A percentile compares a stretch with the other conserved stretches of the same genome.
These are phyloP conservation scores for Calameuta pallipes DNA, from an alignment of 2,888 invertebrate species.

Conservation along the genomic window DNA sequence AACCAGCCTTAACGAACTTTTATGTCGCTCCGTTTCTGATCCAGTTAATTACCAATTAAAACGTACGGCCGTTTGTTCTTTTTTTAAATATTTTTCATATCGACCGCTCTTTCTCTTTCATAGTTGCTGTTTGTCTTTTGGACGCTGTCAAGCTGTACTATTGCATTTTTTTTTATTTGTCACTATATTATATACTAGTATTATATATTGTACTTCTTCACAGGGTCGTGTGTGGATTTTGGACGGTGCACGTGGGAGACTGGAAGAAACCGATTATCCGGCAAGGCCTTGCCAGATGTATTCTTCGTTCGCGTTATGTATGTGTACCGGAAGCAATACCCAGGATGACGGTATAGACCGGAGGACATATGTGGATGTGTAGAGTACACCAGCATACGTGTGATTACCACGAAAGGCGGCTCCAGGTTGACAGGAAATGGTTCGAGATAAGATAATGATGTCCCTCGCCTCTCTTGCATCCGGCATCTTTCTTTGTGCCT, in stretches of 20 bases:
- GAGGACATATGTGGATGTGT: constrained; percentile 24
- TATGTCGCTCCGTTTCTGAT: not conserved
- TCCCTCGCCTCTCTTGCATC: constrained; percentile 47
- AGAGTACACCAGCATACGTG: constrained; percentile 26
- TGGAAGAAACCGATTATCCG: constrained; percentile 42
- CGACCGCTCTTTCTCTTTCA: not conserved
- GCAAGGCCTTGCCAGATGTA: constrained; percentile 36
- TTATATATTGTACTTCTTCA: not conserved
- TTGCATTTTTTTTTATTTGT: not conserved
- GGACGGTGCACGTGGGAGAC: not conserved
- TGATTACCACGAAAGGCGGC: constrained; percentile 47
- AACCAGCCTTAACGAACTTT: not conserved
- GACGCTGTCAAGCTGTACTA: not conserved
- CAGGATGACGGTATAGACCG: constrained; percentile 22
- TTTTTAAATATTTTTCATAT: not conserved
- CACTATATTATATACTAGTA: not conserved
- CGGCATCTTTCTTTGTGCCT: constrained; percentile 53
- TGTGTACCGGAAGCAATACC: constrained; percentile 45
- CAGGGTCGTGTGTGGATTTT: not conserved
- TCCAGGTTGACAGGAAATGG: constrained; percentile 61
- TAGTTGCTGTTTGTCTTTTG: not conserved
- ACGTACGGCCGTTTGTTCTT: not conserved
- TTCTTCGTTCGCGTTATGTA: constrained; percentile 13
- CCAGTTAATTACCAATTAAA: not conserved
- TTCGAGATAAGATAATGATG: constrained; percentile 60